Evolutionary conservation across 2,888 invertebrate genomes (phyloP), one percentile per base, ranked within the genome.

Genomic region (Octonoba sinensis): DNA sequence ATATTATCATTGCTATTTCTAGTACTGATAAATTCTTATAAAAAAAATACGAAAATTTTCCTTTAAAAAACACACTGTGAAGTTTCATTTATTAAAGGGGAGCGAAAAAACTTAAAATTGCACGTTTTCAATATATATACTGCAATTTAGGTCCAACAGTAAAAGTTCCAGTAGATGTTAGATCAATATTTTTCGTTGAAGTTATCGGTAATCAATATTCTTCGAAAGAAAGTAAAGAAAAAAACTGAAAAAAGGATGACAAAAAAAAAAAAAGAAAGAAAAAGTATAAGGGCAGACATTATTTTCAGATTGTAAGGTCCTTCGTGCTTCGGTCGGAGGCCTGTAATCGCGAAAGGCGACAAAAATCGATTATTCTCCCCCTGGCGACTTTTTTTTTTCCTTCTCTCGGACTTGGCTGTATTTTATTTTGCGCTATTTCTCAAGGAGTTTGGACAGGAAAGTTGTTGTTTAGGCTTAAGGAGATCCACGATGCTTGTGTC

Each of bases 251-350:
- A 75, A 67, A 66, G 44, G 70, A 56, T 62, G 54, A 69, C 16
- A 24, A 64, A 51, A 49, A 76, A 75, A 75, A 67, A 66, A 24
- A 69, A 56, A 54, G 54, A 69, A 13, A 24, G 56, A 51, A 49
- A 54, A 60, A 44, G 62, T 46, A 62, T 18, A 20, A 20, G 49
- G 69, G 46, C 57, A 70, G 76, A 76, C 76, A 76, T 76, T 76
- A 76, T 76, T 76, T 76, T 70, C 62, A 76, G 69, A 76, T 76
- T 60, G 69, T 54, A 64, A 56, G 69, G 69, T 76, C 69, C 76
- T 76, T 64, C 65, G 67, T 75, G 75, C 59, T 51, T 49, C 27
- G 49, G 27, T 44, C 44, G 54, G 56, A 64, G 44, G 47, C 54
- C 47, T 54, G 69, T 76, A 76, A 70, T 76, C 69, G 76, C 47